Conservation (phyloP, 1,140 invertebrate genomes). For the Drosophila navojoa region DNA sequence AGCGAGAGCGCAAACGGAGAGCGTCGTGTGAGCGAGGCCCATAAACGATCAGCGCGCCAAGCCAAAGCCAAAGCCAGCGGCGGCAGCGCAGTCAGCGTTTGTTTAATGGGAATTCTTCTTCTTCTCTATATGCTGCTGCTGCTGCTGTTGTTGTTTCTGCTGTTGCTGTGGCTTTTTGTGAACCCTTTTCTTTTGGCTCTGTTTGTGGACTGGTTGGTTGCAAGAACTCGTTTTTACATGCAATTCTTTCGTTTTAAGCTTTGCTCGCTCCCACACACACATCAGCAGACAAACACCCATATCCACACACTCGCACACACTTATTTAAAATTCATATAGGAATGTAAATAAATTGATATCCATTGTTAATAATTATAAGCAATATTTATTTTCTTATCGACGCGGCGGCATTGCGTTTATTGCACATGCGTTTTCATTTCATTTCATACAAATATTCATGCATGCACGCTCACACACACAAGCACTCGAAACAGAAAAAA, state of each 20-base stretch:
- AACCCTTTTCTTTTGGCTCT: conserved; percentile 66
- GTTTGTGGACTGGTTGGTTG: conserved; percentile 60
- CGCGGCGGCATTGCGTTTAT: conserved; percentile 8
- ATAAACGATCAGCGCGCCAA: conserved; percentile 11
- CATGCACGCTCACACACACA: conserved; percentile 23
- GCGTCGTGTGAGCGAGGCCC: conserved; percentile 10
- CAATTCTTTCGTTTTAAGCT: conserved; percentile 61
- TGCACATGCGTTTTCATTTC: background rate
- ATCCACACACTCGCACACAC: conserved; percentile 16
- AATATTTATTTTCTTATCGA: conserved; percentile 30
- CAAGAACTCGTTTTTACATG: conserved; percentile 73
- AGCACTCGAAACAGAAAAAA: conserved; percentile 40
- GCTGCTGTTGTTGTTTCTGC: background rate
- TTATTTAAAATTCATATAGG: conserved; percentile 1
- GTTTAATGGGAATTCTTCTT: conserved; percentile 48
- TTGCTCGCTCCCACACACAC: conserved; percentile 29
- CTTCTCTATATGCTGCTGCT: conserved; percentile 32
- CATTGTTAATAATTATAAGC: conserved; percentile 8
- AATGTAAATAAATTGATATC: background rate
- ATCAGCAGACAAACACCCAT: conserved; percentile 24
- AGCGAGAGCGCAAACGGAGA: conserved; percentile 7
- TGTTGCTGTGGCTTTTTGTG: conserved; percentile 20
- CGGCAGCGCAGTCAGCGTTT: conserved; percentile 30
- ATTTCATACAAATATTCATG: conserved; percentile 18
- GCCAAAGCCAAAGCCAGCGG: conserved; percentile 20